These are phyloP conservation scores for Drosophila subsilvestris DNA, from an alignment of 2,888 invertebrate species.

Conservation along the genomic window DNA sequence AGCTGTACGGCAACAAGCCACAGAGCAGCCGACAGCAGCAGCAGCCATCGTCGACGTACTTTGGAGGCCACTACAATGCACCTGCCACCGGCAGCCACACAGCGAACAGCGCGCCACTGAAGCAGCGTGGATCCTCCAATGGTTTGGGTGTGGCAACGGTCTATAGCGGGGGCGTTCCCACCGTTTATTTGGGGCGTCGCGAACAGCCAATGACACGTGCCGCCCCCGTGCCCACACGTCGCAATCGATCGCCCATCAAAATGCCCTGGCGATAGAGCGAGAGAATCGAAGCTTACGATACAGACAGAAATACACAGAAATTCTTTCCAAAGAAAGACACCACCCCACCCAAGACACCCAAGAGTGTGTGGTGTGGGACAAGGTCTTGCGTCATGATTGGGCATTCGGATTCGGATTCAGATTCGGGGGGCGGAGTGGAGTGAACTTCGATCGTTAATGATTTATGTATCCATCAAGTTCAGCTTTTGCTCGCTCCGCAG, in stretches of 20 bases:
- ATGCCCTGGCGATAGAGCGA: constrained; percentile 82
- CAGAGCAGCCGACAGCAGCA: constrained; percentile 43
- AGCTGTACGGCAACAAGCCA: constrained; percentile 69
- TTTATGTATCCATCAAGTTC: constrained; percentile 37
- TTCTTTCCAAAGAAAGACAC: constrained; percentile 15
- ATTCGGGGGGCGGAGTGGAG: constrained; percentile 4
- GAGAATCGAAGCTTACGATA: constrained; percentile 29
- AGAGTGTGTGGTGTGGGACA: too few relatives aligned
- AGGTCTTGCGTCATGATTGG: constrained; percentile 43
- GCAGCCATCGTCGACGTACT: constrained; percentile 59
- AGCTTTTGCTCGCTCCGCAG: constrained; percentile 1
- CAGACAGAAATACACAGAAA: background rate
- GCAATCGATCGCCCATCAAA: constrained; percentile 83
- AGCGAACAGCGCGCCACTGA: constrained; percentile 27
- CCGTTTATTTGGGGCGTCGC: constrained; percentile 72
- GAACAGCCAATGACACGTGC: constrained; percentile 56
- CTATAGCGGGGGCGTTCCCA: constrained; percentile 18
- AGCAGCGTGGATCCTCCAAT: constrained; percentile 31
- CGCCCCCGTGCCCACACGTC: constrained; percentile 71
- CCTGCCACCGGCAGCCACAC: constrained; percentile 36
- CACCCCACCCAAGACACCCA: background rate
- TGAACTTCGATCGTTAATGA: constrained; percentile 38
- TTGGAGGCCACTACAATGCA: constrained; percentile 73
- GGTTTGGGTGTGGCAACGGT: constrained; percentile 15
- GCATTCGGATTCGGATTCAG: too few relatives aligned